Percentiles rank a stretch among this genome's conserved stretches.
Conservation (phyloP, 2,113 vertebrate species). For the Siniperca chuatsi region DNA sequence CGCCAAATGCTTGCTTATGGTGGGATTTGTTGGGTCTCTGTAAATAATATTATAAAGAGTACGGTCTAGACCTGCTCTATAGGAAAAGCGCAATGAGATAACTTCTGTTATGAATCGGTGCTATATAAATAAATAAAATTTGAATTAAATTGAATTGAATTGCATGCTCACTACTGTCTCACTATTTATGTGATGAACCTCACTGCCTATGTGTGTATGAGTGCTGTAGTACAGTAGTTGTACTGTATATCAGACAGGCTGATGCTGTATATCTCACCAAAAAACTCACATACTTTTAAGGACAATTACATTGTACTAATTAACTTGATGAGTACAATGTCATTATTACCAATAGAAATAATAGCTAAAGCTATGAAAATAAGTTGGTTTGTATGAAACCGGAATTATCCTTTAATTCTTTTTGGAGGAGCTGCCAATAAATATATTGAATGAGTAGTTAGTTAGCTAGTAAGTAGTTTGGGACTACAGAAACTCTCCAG, state of each 20-base stretch:
- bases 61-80: too few relatives aligned
- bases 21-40: too few relatives aligned
- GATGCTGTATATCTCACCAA: background rate
- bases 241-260: background rate
- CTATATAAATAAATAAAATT: too few relatives aligned
- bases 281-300: background rate
- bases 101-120: too few relatives aligned
- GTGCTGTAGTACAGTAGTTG: background rate
- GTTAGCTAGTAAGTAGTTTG: background rate
- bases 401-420: background rate
- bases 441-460: background rate
- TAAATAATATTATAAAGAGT: too few relatives aligned
- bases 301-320: background rate
- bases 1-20: too few relatives aligned
- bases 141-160: too few relatives aligned
- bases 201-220: background rate
- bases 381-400: background rate
- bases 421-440: slow-evolving; percentile 9
- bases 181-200: background rate
- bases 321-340: background rate
- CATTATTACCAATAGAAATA: background rate
- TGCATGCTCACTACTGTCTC: background rate
- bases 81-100: too few relatives aligned
- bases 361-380: background rate
- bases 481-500: background rate